Percentiles rank a stretch among this genome's conserved stretches.
phyloP scores from a whole-genome alignment of 2,113 vertebrate species.

The Empidonax alnorum region DNA sequence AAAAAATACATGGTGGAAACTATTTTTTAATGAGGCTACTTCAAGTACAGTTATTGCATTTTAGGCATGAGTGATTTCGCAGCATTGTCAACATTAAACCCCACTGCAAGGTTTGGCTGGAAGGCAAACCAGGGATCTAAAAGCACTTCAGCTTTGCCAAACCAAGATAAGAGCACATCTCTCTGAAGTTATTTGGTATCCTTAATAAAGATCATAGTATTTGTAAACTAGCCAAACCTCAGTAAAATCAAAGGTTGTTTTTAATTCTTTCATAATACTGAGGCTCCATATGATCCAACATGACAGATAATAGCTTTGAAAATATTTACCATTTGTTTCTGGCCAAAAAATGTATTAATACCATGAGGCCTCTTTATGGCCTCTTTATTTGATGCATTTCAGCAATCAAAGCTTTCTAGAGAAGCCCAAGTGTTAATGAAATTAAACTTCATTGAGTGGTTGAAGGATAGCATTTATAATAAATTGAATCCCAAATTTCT shows the following conservation, averaged over 20 bases:
- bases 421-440: conserved; percentile 18
- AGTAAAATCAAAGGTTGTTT: conserved; percentile 61
- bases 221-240: conserved; percentile 66
- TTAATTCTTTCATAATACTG: conserved; percentile 48
- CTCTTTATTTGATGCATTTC: conserved; percentile 25
- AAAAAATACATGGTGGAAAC: conserved; percentile 37
- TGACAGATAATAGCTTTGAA: conserved; percentile 49
- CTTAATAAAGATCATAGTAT: conserved; percentile 60
- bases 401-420: conserved; percentile 31
- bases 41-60: conserved; percentile 47
- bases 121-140: conserved; percentile 64
- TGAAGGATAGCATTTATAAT: not conserved
- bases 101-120: conserved; percentile 27
- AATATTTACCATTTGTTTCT: conserved; percentile 49
- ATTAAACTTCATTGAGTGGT: not conserved
- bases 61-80: conserved; percentile 51
- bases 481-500: not conserved
- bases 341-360: conserved; percentile 37
- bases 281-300: conserved; percentile 52
- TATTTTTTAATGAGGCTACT: conserved; percentile 39
- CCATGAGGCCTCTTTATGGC: not conserved
- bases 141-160: conserved; percentile 59
- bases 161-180: conserved; percentile 63
- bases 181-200: conserved; percentile 63
- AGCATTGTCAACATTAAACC: conserved; percentile 50